These are phyloP conservation scores for Buathra laborator DNA, from an alignment of 2,888 invertebrate genomes.

Conservation along the genomic window DNA sequence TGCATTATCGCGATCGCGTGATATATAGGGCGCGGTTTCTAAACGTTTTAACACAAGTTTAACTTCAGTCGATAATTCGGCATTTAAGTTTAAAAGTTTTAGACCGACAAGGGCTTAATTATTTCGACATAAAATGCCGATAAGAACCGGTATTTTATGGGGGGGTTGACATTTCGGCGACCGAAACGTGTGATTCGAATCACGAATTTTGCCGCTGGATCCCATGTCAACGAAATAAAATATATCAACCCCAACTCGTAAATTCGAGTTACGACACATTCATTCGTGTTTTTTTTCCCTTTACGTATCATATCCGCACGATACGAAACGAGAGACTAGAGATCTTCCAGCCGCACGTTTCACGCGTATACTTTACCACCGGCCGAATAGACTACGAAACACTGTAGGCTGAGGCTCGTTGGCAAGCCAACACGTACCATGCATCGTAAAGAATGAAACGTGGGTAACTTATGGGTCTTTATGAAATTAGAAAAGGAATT, in stretches of 20 bases:
- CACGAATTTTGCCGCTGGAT: background rate
- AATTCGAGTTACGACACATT: slow-evolving; percentile 27
- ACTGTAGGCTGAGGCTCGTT: background rate
- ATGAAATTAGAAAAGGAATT: slow-evolving; percentile 35
- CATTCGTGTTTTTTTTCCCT: slow-evolving; percentile 8
- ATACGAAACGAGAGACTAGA: slow-evolving; percentile 3
- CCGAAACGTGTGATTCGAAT: background rate
- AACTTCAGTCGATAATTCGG: background rate
- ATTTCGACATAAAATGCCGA: background rate
- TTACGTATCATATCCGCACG: background rate
- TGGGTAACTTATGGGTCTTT: slow-evolving; percentile 23
- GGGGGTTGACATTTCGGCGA: background rate
- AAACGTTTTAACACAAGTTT: background rate
- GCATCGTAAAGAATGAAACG: slow-evolving; percentile 22
- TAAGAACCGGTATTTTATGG: background rate
- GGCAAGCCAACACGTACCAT: slow-evolving; percentile 8
- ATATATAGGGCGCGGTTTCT: background rate
- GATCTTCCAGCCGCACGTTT: slow-evolving; percentile 28
- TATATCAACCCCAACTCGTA: slow-evolving; percentile 21
- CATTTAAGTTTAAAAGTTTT: background rate
- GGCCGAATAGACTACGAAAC: slow-evolving; percentile 5
- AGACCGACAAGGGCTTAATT: background rate
- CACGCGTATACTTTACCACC: slow-evolving; percentile 13
- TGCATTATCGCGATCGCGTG: background rate
- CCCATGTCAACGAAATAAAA: background rate